Conservation (phyloP, 1,140 invertebrate genomes). For the Parapsyche elsis region DNA sequence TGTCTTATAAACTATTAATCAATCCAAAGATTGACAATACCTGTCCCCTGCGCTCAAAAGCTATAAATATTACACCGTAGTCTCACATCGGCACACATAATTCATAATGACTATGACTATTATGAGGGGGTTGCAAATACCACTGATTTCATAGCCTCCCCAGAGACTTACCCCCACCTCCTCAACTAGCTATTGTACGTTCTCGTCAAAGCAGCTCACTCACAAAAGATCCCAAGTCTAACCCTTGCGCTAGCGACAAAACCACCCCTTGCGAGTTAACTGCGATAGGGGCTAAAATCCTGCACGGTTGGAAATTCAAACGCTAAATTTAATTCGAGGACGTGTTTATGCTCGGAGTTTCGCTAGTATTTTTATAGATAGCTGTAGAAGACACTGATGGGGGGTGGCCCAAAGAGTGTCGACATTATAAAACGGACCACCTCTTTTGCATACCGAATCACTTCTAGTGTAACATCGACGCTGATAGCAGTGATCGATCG, state of each 20-base stretch:
- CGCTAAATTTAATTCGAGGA: conserved; percentile 50
- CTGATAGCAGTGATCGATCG: conserved; percentile 13
- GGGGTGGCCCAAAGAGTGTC: not conserved
- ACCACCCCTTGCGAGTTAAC: conserved; percentile 10
- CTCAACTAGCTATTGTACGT: conserved; percentile 34
- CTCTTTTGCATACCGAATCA: conserved; percentile 36
- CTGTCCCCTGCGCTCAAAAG: conserved; percentile 23
- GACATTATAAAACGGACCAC: conserved; percentile 36
- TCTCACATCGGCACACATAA: conserved; percentile 55
- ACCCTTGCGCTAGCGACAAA: conserved; percentile 7
- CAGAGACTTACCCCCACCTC: conserved; percentile 59
- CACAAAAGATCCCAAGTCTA: conserved; percentile 42
- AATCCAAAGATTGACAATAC: not conserved
- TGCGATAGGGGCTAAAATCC: not conserved
- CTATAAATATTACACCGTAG: conserved; percentile 54
- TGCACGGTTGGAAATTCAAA: not conserved
- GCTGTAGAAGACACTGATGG: not conserved
- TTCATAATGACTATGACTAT: conserved; percentile 56
- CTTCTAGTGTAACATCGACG: not conserved
- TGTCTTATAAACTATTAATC: too few species aligned
- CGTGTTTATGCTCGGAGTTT: conserved; percentile 7
- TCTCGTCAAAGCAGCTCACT: conserved; percentile 3
- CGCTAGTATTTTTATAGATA: conserved; percentile 19
- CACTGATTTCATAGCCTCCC: conserved; percentile 70
- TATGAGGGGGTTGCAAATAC: conserved; percentile 64